Conservation (phyloP, 1,140 invertebrate genomes). For the Trichoplusia ni region DNA sequence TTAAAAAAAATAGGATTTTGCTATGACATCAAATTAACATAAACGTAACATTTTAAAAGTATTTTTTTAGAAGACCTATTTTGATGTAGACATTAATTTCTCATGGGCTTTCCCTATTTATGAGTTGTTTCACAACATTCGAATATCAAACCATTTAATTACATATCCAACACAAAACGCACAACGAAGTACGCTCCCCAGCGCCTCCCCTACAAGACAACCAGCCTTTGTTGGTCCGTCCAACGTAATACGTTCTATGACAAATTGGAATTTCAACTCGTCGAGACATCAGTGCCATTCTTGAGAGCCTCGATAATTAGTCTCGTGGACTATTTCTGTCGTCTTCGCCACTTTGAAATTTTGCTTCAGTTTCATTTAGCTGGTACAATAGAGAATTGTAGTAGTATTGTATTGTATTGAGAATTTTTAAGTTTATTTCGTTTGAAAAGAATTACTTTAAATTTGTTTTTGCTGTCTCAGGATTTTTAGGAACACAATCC, state of each 20-base stretch:
- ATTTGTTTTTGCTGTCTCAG: too few relatives aligned
- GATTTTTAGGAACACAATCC: too few relatives aligned
- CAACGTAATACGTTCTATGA: slow-evolving; percentile 57
- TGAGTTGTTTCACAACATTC: not conserved
- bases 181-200: not conserved
- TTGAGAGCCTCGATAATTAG: slow-evolving; percentile 22
- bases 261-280: slow-evolving; percentile 50
- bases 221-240: slow-evolving; percentile 45
- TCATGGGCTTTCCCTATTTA: too few relatives aligned
- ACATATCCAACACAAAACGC: not conserved
- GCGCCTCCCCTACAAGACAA: not conserved
- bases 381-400: not conserved
- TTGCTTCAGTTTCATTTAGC: not conserved
- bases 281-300: slow-evolving; percentile 32
- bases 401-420: not conserved
- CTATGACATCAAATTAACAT: too few relatives aligned
- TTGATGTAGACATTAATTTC: too few relatives aligned
- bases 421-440: too few relatives aligned
- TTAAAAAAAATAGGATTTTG: too few relatives aligned
- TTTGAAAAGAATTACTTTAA: not conserved
- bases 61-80: too few relatives aligned
- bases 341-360: not conserved
- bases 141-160: not conserved
- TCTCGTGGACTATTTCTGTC: not conserved
- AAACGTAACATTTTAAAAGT: too few relatives aligned